phyloP scores from a whole-genome alignment of 2,888 invertebrate genomes.

The Prenolepis imparis region DNA sequence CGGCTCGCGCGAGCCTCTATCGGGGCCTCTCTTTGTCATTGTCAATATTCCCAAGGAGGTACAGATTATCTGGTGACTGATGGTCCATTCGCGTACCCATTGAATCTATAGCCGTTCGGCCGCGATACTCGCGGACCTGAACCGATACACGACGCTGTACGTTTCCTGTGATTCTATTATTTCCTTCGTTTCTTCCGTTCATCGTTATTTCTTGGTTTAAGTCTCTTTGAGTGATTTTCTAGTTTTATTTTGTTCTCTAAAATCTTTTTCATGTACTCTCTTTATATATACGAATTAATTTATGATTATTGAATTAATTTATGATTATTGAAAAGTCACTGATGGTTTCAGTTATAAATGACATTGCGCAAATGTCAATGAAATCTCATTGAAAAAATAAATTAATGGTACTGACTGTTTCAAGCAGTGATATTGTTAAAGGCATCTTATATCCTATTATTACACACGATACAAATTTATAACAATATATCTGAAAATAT shows the following conservation, averaged over 20 bases:
- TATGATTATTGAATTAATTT: background rate
- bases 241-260: background rate
- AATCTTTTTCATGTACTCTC: background rate
- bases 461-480: no score
- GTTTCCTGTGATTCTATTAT: constrained; percentile 44
- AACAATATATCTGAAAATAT: no score
- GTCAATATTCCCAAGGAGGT: constrained; percentile 79
- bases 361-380: background rate
- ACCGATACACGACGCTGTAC: constrained; percentile 67
- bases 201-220: background rate
- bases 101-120: constrained; percentile 70
- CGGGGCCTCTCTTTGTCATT: constrained; percentile 77
- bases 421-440: no score
- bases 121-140: constrained; percentile 69
- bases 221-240: constrained; percentile 18
- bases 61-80: constrained; percentile 82
- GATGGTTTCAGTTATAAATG: background rate
- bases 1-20: constrained; percentile 46
- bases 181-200: constrained; percentile 21
- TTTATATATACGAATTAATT: background rate
- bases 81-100: constrained; percentile 77
- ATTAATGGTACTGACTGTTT: background rate
- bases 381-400: background rate
- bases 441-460: no score
- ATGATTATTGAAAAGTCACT: background rate